Evolutionary conservation across 2,888 invertebrate species (phyloP), one percentile per base, ranked within the genome.

Genomic region (Monochamus alternatus): DNA sequence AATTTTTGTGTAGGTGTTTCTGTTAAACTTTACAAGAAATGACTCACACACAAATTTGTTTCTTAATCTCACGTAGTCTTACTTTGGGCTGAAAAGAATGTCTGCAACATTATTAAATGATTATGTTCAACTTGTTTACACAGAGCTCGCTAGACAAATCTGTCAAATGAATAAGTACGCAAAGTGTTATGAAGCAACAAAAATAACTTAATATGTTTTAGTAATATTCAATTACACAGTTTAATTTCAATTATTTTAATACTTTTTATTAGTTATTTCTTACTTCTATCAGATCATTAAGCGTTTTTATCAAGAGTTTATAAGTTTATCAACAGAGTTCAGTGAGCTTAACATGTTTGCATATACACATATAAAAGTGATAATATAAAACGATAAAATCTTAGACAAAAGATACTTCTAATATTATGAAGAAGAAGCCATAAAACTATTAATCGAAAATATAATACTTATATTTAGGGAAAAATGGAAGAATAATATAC

Each of bases 81-180:
- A 67, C 75, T 67, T 64, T 32, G 63, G 47, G 75, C 62, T 75
- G 58, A 59, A 59, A 55, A 47, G 72, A 67, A 66, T 65, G 75
- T 65, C 66, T 71, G 71, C 71, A 70, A 67, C 65, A 51, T 51
- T 47, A 44, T 55, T 60, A 75, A 75, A 70, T 58, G 32, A 59
- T 66, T 43, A 71, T 65, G 63, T 58, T 70, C 63, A 63, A 71
- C 63, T 14, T 63, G 63, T 22, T 58, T 43, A 44, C 30, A 68
- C 43, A 52, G 52, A 52, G 32, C 66, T 52, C n/a, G 4, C 22
- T 66, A 66, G 55, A 32, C 9, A 9, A 66, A 66, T 55, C 1
- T 52, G 52, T n/a, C 38, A 65, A 5, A 47, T 47, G 64, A 14
- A 38, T 38, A 38, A 7, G 30, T 30, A 65, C 5, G 38, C 12